A percentile compares a stretch with the other conserved stretches of the same genome.
These are phyloP conservation scores for Isichthys henryi DNA, from an alignment of 2,113 vertebrate genomes.

Conservation along the genomic window DNA sequence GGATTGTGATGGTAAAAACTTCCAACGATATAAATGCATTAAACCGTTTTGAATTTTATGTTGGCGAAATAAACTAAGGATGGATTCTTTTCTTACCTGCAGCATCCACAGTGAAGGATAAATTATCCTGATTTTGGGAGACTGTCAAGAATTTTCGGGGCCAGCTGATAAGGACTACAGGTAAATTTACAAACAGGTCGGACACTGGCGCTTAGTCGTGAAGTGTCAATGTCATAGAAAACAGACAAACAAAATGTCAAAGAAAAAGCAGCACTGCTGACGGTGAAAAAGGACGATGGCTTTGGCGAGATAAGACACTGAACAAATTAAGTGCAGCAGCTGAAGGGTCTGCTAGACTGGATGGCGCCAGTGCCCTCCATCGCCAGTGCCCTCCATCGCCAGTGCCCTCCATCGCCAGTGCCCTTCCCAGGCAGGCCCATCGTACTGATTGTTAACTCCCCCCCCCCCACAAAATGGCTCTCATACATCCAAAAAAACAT, in stretches of 20 bases:
- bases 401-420: too few species aligned
- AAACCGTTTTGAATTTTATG: not conserved
- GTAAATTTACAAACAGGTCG: not conserved
- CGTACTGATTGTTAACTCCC: not conserved
- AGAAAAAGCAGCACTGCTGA: not conserved
- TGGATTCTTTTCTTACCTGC: not conserved
- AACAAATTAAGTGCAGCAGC: not conserved
- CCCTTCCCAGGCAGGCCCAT: not conserved
- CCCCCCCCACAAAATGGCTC: not conserved
- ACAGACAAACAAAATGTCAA: not conserved
- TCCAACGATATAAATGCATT: not conserved
- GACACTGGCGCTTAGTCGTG: not conserved
- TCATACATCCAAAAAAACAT: not conserved
- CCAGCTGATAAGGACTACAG: not conserved
- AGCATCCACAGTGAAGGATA: not conserved
- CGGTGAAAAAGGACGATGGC: not conserved
- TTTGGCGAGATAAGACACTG: not conserved
- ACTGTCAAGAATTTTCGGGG: not conserved
- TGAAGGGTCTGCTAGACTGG: not conserved
- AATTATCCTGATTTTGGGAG: not conserved
- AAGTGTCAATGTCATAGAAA: not conserved
- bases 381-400: not conserved
- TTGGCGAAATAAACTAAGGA: not conserved
- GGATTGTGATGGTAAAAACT: not conserved
- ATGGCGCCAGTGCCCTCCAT: not conserved